Evolutionary conservation across 2,888 invertebrate genomes (phyloP).

Genomic region (Phalera bucephala): DNA sequence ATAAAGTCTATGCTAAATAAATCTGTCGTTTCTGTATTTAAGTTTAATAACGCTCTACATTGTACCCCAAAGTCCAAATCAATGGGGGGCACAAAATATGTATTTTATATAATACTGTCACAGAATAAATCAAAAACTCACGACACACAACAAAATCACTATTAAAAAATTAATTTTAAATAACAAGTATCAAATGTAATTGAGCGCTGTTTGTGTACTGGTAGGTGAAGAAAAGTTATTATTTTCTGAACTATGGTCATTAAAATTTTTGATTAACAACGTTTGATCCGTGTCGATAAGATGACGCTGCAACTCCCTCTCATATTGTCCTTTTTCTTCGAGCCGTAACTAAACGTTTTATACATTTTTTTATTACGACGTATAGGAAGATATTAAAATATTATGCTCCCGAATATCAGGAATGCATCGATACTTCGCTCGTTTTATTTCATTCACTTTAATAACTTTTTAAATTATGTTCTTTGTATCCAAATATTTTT

Average conservation of each 20-base stretch:
- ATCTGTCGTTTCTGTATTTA: no score
- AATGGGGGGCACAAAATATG: no score
- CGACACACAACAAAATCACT: no score
- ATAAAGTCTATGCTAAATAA: no score
- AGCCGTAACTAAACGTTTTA: conserved; percentile 75
- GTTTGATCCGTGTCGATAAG: conserved; percentile 79
- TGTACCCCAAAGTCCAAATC: no score
- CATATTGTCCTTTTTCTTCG: conserved; percentile 68
- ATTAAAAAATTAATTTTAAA: no score
- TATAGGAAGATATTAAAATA: conserved; percentile 64
- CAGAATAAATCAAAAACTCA: no score
- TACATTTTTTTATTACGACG: conserved; percentile 60
- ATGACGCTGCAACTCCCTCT: conserved; percentile 70
- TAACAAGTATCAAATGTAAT: conserved; percentile 53
- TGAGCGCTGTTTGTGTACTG: conserved; percentile 36
- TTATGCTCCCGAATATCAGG: conserved; percentile 58
- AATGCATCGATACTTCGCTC: conserved; percentile 48
- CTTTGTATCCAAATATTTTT: conserved; percentile 19
- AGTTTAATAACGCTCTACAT: no score
- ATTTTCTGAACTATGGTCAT: conserved; percentile 82
- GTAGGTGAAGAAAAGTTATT: conserved; percentile 75
- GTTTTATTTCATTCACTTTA: conserved; percentile 37
- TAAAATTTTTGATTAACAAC: conserved; percentile 83
- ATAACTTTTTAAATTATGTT: conserved; percentile 34
- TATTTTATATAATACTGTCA: no score